phyloP scores from a whole-genome alignment of 2,797 vertebrate species.

The Danio tinwini region DNA sequence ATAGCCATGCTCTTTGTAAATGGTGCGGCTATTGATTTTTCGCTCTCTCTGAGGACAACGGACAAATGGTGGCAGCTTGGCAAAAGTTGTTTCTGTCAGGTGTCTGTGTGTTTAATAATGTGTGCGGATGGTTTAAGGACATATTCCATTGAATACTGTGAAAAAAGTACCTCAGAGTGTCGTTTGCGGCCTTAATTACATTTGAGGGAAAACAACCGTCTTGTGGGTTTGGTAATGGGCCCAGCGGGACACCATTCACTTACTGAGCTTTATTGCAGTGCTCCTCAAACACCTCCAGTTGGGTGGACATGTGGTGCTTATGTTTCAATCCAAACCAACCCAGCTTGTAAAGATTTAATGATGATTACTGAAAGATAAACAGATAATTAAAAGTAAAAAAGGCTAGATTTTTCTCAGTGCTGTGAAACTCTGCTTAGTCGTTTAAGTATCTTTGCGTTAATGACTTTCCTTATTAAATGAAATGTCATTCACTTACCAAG shows the following conservation, averaged over 20 bases:
- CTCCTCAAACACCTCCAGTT: conserved; percentile 45
- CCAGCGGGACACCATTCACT: conserved; percentile 43
- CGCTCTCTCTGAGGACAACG: conserved; percentile 67
- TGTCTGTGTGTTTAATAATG: conserved; percentile 59
- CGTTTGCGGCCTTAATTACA: conserved; percentile 64
- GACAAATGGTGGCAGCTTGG: conserved; percentile 67
- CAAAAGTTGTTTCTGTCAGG: conserved; percentile 67
- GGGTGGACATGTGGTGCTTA: background rate
- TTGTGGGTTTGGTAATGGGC: conserved; percentile 57
- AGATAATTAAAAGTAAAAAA: conserved; percentile 11
- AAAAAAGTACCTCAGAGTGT: conserved; percentile 57
- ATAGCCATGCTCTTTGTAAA: conserved; percentile 76
- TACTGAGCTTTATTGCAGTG: conserved; percentile 44
- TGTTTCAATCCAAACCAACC: conserved; percentile 20
- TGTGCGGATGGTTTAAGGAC: conserved; percentile 56
- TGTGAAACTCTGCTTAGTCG: background rate
- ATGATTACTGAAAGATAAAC: conserved; percentile 18
- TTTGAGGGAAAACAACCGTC: conserved; percentile 61
- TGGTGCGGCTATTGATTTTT: conserved; percentile 79
- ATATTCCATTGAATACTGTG: conserved; percentile 57
- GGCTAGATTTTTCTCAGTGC: background rate
- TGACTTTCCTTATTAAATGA: background rate
- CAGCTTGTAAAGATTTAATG: background rate
- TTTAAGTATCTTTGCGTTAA: conserved; percentile 8
- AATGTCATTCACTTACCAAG: background rate